Evolutionary conservation across 2,113 vertebrate genomes (phyloP), one percentile per base, ranked within the genome.

Genomic region (Phycodurus eques): DNA sequence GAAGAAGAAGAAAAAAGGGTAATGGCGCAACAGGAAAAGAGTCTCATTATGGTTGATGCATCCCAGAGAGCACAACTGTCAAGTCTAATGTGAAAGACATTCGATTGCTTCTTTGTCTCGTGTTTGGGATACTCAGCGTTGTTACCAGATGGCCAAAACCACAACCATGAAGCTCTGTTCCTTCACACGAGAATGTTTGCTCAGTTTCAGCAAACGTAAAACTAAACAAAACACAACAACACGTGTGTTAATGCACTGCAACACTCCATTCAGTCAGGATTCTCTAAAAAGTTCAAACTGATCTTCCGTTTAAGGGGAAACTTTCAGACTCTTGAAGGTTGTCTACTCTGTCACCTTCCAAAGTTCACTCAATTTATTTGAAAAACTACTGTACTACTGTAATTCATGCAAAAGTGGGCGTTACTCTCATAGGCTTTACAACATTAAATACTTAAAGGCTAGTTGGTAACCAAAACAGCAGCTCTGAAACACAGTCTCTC

Each of bases 11-110:
- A 81, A 76, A 83, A 72, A 59, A 4, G 6, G 64, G 20, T 27
- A 46, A 44, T 44, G 63, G 42, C 12, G 43, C 42, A 66, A 66
- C 64, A 68, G 51, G 31, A 54, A 68, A 51, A 53, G 31, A 46
- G 47, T 68, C 82, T 70, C 79, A 85, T 85, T 80, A 79, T 33
- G 27, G 73, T 35, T 91, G 84, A 88, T 89, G 78, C 76, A 74
- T 86, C 89, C 84, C 85, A 88, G 90, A 85, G 77, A 87, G 79
- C 73, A 56, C 42, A 78, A 76, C 82, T 85, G 81, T 83, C 85
- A 85, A 76, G 70, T 87, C 79, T 74, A 88, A 89, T 87, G 76
- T 70, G 71, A 67, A 83, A 76, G 73, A 84, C 63, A 60, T 76
- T 86, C 53, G 78, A 61, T 84, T 11, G 47, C 68, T 63, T 70